Evolutionary conservation across 2,888 invertebrate genomes (phyloP).

Genomic region (Tetranychus truncatus): DNA sequence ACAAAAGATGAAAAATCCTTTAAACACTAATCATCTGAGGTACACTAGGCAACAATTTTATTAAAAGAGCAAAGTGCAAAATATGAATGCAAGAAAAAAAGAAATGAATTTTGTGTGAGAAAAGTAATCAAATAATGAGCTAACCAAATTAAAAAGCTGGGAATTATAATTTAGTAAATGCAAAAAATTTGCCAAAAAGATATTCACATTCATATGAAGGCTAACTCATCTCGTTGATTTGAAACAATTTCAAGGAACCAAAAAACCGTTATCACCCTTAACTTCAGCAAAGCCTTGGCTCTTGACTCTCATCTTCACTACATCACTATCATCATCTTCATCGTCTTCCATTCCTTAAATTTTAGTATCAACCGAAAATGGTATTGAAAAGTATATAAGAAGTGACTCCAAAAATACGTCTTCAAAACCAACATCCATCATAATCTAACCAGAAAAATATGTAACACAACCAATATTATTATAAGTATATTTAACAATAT

Average conservation of each 20-base stretch:
- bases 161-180: background rate
- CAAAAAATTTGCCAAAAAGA: background rate
- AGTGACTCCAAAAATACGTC: background rate
- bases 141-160: background rate
- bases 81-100: background rate
- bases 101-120: background rate
- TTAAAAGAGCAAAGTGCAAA: background rate
- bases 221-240: background rate
- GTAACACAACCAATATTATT: background rate
- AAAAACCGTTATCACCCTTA: background rate
- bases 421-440: background rate
- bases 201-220: background rate
- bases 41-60: background rate
- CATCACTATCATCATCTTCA: background rate
- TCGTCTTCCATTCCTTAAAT: background rate
- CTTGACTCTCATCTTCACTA: background rate
- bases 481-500: background rate
- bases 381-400: background rate
- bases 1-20: background rate
- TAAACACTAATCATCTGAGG: background rate
- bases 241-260: background rate
- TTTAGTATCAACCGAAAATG: background rate
- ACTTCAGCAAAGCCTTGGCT: background rate
- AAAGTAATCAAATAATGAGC: background rate
- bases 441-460: background rate